Evolutionary conservation across 2,113 vertebrate species (phyloP).

Genomic region (Alethe diademata): DNA sequence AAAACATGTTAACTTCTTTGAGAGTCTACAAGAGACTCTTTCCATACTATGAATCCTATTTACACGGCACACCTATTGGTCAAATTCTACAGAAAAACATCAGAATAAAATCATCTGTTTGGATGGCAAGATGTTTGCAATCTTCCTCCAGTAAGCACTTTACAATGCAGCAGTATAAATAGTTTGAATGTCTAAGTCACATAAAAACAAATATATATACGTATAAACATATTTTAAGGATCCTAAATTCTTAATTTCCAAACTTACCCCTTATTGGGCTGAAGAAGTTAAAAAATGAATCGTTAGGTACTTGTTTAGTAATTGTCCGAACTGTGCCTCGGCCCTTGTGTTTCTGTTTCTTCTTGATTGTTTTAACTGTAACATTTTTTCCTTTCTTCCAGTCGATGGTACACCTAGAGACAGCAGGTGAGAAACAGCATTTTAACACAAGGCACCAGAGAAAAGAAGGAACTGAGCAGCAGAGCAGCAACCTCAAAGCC

Average conservation of each 20-base stretch:
- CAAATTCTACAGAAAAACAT: background rate
- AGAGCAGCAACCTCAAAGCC: background rate
- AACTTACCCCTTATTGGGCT: constrained; percentile 88
- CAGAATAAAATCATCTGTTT: background rate
- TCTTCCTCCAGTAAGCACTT: background rate
- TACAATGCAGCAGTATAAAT: background rate
- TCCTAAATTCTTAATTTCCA: background rate
- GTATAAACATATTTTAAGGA: background rate
- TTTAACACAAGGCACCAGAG: background rate
- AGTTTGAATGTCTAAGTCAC: background rate
- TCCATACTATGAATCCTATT: background rate
- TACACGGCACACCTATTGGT: background rate
- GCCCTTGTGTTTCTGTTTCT: constrained; percentile 98
- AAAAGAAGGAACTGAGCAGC: background rate
- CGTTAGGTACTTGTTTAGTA: constrained; percentile 93
- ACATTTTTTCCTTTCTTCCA: constrained; percentile 99
- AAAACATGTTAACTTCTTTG: background rate
- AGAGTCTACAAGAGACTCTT: background rate
- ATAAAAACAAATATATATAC: background rate
- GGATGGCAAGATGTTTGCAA: background rate
- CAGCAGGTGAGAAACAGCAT: background rate
- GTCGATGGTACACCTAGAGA: constrained; percentile 88
- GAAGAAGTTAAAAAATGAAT: constrained; percentile 99
- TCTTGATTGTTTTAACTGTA: constrained; percentile 95
- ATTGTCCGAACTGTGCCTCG: constrained; percentile 93